Base-by-base conservation (phyloP, 2,113 vertebrate species). In the Camelus bactrianus region DNA sequence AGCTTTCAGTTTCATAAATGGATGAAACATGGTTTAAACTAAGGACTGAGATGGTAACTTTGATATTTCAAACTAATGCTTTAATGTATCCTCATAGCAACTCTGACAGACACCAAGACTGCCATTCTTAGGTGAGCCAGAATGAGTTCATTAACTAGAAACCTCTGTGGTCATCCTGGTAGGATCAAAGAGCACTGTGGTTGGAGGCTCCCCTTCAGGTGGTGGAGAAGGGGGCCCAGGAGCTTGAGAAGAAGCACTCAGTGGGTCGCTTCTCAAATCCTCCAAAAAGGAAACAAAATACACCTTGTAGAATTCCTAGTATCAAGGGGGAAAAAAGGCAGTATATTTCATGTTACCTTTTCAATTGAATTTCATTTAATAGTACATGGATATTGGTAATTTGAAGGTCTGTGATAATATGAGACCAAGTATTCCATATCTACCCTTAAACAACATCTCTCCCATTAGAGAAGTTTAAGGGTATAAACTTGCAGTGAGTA, bases 21-120 rank as follows among this genome's bases (percentile, higher is more conserved):
- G 48, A 38, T 50, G 24, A 65, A 91, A 82, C 6, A 10, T 48
- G 72, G 28, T 32, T 95, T 94, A 73, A 85, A 60, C 15, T 72
- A 82, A 89, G 79, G 9, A 48, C 26, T 73, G 46, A 93, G 69
- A 72, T 56, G 32, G 2, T 54, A 72, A 65, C 70, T 91, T 87
- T 82, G 46, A 30, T 60, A 32, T 93, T 95, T 94, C 73, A 48
- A 90, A 77, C 5, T 30, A 52, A 26, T 76, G 16, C 13, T 62
- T 84, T 70, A 30, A 54, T 73, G 77, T 48, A 32, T 32, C 14
- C 72, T 95, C 32, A 54, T 7, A 87, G 13, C 58, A 42, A 56
- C 3, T 64, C 7, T 93, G 76, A n/a, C 42, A 94, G 19, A 85
- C 52, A 83, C 28, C 1, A 50, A 92, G 77, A 84, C 79, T 86